These are phyloP conservation scores for Lycopodina hypogea DNA, from an alignment of 37 sponge, comb jelly and placozoan genomes.

Conservation along the genomic window DNA sequence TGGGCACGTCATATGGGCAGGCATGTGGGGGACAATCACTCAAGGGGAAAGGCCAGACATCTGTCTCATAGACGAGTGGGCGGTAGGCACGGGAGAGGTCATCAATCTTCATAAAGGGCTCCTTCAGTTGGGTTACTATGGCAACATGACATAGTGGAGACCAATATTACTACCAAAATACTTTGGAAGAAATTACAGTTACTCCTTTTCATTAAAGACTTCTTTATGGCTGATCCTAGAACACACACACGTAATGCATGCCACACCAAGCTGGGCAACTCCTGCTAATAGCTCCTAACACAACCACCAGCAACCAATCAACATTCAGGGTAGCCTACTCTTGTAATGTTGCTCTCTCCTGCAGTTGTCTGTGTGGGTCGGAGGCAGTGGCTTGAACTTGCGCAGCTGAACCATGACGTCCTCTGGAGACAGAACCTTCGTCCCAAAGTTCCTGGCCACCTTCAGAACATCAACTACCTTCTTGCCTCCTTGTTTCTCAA, in stretches of 20 bases:
- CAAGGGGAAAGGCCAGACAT: slow-evolving; percentile 45
- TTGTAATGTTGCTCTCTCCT: background rate
- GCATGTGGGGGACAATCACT: slow-evolving; percentile 18
- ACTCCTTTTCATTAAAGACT: too few relatives aligned
- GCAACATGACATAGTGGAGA: background rate
- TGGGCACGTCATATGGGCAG: slow-evolving; percentile 49
- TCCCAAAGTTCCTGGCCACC: slow-evolving; percentile 32
- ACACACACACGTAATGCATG: too few relatives aligned
- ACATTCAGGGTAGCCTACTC: too few relatives aligned
- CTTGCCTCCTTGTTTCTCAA: slow-evolving; percentile 1
- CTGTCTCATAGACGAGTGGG: slow-evolving; percentile 53
- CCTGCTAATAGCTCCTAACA: too few relatives aligned
- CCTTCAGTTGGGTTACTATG: slow-evolving; percentile 32
- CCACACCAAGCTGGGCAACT: too few relatives aligned
- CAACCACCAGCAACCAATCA: too few relatives aligned
- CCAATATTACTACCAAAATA: too few relatives aligned
- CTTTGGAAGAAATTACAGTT: too few relatives aligned
- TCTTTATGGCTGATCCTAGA: too few relatives aligned
- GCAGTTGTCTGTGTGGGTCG: too few relatives aligned
- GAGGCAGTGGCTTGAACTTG: slow-evolving; percentile 38
- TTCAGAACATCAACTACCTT: slow-evolving; percentile 11
- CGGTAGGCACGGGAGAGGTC: slow-evolving; percentile 50
- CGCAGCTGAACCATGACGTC: slow-evolving; percentile 40
- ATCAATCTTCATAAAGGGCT: slow-evolving; percentile 68
- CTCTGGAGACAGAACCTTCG: slow-evolving; percentile 27